These are phyloP conservation scores for Tetragnatha versicolor DNA, from an alignment of 1,140 invertebrate species.

Conservation along the genomic window DNA sequence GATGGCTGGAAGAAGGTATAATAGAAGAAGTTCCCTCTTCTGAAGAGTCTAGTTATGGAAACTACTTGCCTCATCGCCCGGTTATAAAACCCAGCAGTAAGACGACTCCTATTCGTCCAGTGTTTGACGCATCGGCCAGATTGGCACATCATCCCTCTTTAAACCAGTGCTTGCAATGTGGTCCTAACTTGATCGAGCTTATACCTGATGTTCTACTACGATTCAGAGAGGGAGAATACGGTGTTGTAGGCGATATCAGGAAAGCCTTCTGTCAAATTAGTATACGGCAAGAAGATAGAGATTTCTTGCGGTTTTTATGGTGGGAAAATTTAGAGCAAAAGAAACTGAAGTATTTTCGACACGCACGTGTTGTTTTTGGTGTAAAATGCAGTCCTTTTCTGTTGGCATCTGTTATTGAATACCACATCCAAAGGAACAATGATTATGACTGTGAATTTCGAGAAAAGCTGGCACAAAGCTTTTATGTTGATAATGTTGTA, in stretches of 20 bases:
- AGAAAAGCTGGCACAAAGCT: neutral
- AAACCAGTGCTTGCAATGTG: neutral
- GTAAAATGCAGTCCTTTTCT: neutral
- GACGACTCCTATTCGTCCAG: neutral
- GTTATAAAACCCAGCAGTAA: neutral
- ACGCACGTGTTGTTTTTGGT: neutral
- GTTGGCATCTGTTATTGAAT: neutral
- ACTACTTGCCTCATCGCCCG: neutral
- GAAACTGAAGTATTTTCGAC: neutral
- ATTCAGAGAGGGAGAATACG: conserved; percentile 62
- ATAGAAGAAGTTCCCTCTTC: neutral
- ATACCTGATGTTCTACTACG: conserved; percentile 62
- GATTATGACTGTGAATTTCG: neutral
- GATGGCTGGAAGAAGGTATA: neutral
- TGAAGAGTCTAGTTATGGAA: neutral
- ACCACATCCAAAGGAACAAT: neutral
- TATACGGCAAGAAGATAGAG: neutral
- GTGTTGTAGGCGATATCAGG: conserved; percentile 57
- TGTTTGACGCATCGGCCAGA: neutral
- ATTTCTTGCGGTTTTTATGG: neutral
- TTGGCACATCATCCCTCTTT: neutral
- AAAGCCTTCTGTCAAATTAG: neutral
- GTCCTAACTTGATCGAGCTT: conserved; percentile 60
- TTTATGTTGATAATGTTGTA: conserved; percentile 5
- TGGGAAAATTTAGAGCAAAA: neutral